Evolutionary conservation across 2,113 vertebrate genomes (phyloP).

Genomic region (Sapajus apella): DNA sequence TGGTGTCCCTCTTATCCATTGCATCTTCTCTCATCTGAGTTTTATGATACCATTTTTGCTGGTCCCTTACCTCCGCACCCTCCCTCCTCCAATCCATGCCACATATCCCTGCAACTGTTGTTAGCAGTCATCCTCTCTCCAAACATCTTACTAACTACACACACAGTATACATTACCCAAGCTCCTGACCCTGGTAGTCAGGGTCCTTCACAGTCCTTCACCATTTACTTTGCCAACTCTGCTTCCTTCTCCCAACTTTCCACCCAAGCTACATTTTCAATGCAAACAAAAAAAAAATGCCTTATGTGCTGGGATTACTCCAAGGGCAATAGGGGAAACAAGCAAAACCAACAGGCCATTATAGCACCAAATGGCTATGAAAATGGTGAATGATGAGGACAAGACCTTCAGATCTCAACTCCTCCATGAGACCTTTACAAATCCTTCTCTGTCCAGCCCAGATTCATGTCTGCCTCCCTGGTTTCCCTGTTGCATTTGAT

Average conservation of each 20-base stretch:
- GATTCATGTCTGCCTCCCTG: background rate
- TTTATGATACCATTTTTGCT: background rate
- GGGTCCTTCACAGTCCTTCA: background rate
- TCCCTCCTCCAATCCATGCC: background rate
- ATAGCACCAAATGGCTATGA: background rate
- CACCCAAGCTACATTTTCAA: background rate
- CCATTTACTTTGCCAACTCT: background rate
- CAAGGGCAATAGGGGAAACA: background rate
- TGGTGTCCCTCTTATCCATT: background rate
- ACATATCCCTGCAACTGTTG: background rate
- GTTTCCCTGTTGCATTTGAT: background rate
- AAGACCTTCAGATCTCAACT: background rate
- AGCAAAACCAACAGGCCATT: background rate
- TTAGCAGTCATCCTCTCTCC: background rate
- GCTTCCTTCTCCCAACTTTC: background rate
- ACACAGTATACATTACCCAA: background rate
- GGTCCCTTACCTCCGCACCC: background rate
- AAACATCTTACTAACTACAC: background rate
- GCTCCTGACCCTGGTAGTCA: background rate
- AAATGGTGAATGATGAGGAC: background rate
- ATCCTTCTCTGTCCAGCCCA: background rate
- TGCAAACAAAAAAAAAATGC: background rate
- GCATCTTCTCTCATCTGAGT: background rate
- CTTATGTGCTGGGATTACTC: background rate
- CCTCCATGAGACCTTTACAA: background rate